Percentiles rank a stretch among this genome's conserved stretches.
Conservation (phyloP, 2,888 invertebrate species). For the Drosophila villosipedis region DNA sequence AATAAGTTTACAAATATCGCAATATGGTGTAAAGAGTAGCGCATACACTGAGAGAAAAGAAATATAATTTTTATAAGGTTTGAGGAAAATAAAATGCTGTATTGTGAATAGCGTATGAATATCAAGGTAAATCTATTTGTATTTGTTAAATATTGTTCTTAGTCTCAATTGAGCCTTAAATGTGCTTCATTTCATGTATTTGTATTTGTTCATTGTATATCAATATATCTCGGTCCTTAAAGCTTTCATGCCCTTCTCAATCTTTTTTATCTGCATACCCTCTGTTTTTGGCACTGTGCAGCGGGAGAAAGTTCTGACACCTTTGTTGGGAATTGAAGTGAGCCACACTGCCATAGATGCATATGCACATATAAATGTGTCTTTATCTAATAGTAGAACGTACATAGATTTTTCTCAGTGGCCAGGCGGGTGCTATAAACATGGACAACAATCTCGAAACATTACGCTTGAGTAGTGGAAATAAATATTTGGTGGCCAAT, state of each 20-base stretch:
- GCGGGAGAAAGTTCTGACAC: slow-evolving; percentile 22
- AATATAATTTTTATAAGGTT: neutral
- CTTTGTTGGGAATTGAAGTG: slow-evolving; percentile 69
- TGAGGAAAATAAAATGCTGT: neutral
- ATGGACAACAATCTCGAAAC: slow-evolving; percentile 52
- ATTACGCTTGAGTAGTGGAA: slow-evolving; percentile 76
- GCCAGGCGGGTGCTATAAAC: slow-evolving; percentile 69
- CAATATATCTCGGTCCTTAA: neutral
- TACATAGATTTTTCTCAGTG: slow-evolving; percentile 43
- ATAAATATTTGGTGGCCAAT: slow-evolving; percentile 80
- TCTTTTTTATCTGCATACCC: neutral
- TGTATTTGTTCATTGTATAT: neutral
- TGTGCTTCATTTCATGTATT: neutral
- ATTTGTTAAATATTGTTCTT: neutral
- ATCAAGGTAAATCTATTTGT: neutral
- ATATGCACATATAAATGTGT: slow-evolving; percentile 20
- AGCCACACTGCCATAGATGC: slow-evolving; percentile 27
- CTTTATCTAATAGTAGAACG: slow-evolving; percentile 35
- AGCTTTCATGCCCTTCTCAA: too few species aligned
- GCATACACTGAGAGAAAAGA: slow-evolving; percentile 29
- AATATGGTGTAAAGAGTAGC: slow-evolving; percentile 30
- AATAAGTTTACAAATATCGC: slow-evolving; percentile 72
- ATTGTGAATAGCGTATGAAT: neutral
- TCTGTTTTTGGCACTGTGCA: slow-evolving; percentile 8
- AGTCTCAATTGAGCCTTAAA: neutral